phyloP scores from a whole-genome alignment of 1,140 invertebrate genomes.

The Trichonephila clavata region DNA sequence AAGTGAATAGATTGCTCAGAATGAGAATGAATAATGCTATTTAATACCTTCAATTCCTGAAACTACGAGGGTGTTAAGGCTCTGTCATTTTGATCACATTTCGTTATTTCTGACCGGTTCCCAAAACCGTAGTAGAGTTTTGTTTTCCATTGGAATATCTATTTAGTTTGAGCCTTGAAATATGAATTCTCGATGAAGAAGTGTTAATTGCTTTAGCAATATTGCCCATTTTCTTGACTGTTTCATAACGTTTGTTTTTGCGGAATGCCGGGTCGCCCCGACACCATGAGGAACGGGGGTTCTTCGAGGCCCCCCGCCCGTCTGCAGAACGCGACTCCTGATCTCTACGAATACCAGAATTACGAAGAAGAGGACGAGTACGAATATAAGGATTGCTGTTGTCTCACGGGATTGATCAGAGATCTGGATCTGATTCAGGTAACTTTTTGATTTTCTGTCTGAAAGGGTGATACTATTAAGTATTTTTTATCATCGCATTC shows the following conservation, averaged over 20 bases:
- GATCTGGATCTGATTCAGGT: slow-evolving; percentile 54
- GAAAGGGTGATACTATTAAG: neutral
- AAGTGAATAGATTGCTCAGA: too few relatives aligned
- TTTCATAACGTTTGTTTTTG: too few relatives aligned
- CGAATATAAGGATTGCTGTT: slow-evolving; percentile 64
- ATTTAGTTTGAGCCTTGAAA: too few relatives aligned
- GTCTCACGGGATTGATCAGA: slow-evolving; percentile 32
- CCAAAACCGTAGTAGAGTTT: too few relatives aligned
- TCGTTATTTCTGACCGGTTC: too few relatives aligned
- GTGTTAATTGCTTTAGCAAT: neutral
- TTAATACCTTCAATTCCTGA: too few relatives aligned
- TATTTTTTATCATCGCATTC: too few relatives aligned
- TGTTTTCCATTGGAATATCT: too few relatives aligned
- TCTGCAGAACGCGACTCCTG: slow-evolving; percentile 6
- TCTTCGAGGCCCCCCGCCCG: neutral
- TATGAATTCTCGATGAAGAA: neutral
- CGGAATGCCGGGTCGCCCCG: neutral
- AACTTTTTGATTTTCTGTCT: neutral
- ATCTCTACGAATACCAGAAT: slow-evolving; percentile 44
- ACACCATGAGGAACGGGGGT: neutral
- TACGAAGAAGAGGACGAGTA: slow-evolving; percentile 63
- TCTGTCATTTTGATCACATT: too few relatives aligned
- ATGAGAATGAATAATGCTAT: too few relatives aligned
- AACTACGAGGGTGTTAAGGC: too few relatives aligned
- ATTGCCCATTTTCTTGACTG: too few relatives aligned